Base-by-base conservation (phyloP, 1,140 invertebrate species). In the Camponotus vicinus region DNA sequence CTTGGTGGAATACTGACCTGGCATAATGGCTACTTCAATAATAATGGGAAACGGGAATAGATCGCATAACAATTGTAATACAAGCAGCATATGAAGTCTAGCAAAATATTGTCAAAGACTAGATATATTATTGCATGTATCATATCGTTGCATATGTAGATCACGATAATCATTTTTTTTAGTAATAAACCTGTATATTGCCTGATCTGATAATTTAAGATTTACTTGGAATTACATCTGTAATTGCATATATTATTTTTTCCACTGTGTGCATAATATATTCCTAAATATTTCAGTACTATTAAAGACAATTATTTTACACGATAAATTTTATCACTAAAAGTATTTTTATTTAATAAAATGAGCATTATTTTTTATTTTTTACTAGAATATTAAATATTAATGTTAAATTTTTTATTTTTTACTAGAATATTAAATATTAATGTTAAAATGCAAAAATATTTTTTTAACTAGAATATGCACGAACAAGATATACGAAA, bases 281-380 rank as follows among this genome's bases (percentile, higher is more conserved):
- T 21, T 7, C 2, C 8, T 67, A 15, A 55, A 40, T 55, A 79
- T 55, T 37, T 55, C 3, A 9, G 52, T 52, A 3, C 40, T 37
- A 49, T 55, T 52, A 45, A 78, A 78, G 37, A 45, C 9, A 11
- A 52, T 70, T 63, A 59, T 77, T 52, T 52, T 52, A 52, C 64
- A 49, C 2, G 27, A 40, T 40, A 32, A 75, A 78, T 37, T 64
- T 34, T 52, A 66, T 27, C 4, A 11, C 13, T 67, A 18, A 67
- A 78, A 67, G n/a, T n/a, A 67, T 27, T 67, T 66, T 79, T 11
- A 79, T 79, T 66, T 8, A 52, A 37, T 27, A 0, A 21, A 3
- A 49, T 63, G 1, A 2, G 8, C 15, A 8, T 21, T 66, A 66
- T 52, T 64, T 78, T 37, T 64, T 37, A 18, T 21, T 21, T 21